Conservation (phyloP, 1,140 invertebrate genomes). For the Dolichoris vasculosae region DNA sequence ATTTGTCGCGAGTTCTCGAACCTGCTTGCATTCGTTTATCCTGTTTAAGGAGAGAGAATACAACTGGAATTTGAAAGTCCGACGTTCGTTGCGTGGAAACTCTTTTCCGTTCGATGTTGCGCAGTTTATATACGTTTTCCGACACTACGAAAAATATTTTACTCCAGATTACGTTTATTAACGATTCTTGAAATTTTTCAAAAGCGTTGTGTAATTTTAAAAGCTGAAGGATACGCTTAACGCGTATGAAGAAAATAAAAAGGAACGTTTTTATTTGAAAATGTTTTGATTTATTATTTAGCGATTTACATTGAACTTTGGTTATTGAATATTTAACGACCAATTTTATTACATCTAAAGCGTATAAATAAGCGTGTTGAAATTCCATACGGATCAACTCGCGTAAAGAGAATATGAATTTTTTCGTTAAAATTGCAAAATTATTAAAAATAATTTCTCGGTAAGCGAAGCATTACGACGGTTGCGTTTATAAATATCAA, state of each 20-base stretch:
- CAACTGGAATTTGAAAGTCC: conserved; percentile 50
- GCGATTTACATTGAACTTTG: neutral
- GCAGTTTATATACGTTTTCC: neutral
- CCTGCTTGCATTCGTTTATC: neutral
- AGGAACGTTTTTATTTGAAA: neutral
- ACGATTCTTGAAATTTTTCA: neutral
- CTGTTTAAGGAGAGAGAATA: conserved; percentile 43
- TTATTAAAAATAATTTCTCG: neutral
- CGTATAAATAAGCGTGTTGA: neutral
- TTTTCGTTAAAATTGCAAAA: neutral
- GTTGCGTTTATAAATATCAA: neutral
- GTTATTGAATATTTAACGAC: neutral
- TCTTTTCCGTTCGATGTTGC: conserved; percentile 19
- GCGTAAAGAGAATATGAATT: neutral
- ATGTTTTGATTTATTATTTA: neutral
- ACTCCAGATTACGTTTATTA: neutral
- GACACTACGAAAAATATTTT: neutral
- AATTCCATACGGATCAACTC: neutral
- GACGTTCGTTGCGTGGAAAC: neutral
- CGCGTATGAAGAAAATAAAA: neutral
- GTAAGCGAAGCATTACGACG: neutral
- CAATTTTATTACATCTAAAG: neutral
- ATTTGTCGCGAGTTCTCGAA: conserved; percentile 9
- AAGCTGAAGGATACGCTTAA: neutral
- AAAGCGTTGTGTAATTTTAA: neutral